These are phyloP conservation scores for Daubentonia madagascariensis DNA, from an alignment of 2,113 vertebrate species.

Conservation along the genomic window DNA sequence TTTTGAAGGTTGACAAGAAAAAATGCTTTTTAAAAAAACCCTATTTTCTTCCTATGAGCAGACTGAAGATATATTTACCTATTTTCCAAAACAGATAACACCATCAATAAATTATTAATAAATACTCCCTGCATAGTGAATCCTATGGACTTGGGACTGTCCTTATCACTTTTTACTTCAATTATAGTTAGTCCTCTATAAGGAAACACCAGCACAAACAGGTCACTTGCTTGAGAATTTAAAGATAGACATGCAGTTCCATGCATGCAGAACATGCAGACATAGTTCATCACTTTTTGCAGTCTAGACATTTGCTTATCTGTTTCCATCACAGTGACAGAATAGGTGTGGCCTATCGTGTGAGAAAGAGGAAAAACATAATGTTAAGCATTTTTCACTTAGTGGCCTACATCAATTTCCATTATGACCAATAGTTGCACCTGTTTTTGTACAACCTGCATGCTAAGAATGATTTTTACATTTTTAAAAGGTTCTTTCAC, in stretches of 20 bases:
- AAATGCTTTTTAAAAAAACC: background rate
- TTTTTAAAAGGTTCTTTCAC: background rate
- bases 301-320: background rate
- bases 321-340: background rate
- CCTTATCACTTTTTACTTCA: background rate
- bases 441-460: background rate
- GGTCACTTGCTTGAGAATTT: background rate
- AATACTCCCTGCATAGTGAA: background rate
- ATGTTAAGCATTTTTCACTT: background rate
- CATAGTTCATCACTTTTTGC: background rate
- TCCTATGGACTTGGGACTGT: background rate
- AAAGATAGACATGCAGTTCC: background rate
- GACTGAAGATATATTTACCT: background rate
- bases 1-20: background rate
- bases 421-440: background rate
- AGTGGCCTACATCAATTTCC: background rate
- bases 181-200: background rate
- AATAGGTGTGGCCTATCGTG: background rate
- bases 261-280: too few relatives aligned
- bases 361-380: background rate
- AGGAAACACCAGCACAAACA: background rate
- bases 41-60: background rate
- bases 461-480: background rate
- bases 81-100: background rate
- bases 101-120: background rate